A percentile compares a stretch with the other conserved stretches of the same genome.
These are phyloP conservation scores for Phania funesta DNA, from an alignment of 2,888 invertebrate species.

Conservation along the genomic window DNA sequence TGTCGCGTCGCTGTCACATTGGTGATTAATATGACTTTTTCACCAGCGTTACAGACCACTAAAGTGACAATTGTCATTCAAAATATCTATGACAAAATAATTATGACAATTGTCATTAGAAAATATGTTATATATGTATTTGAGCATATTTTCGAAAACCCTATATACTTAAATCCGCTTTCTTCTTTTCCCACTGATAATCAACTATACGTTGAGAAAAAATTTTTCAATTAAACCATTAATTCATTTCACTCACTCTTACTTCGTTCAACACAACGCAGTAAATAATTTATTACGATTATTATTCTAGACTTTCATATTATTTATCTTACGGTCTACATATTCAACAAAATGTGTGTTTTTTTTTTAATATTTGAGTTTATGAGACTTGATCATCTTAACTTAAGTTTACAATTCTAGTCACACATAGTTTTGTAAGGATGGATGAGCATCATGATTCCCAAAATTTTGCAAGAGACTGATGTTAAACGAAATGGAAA, in stretches of 20 bases:
- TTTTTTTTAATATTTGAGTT: constrained; percentile 33
- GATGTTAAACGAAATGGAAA: not conserved
- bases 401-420: constrained; percentile 14
- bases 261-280: constrained; percentile 46
- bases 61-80: too few relatives aligned
- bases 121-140: constrained; percentile 1
- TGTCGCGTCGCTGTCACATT: too few relatives aligned
- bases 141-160: not conserved
- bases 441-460: constrained; percentile 23
- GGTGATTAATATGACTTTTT: too few relatives aligned
- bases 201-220: constrained; percentile 71
- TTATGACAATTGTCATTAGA: too few relatives aligned
- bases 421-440: constrained; percentile 6
- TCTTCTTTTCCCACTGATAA: constrained; percentile 59
- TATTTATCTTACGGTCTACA: constrained; percentile 13
- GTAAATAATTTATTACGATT: constrained; percentile 22
- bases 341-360: constrained; percentile 25
- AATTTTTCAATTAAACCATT: constrained; percentile 80
- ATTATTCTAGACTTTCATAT: constrained; percentile 5
- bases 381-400: constrained; percentile 49
- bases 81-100: too few relatives aligned
- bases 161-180: not conserved
- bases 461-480: constrained; percentile 27
- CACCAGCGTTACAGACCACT: too few relatives aligned
- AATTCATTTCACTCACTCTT: constrained; percentile 74